Evolutionary conservation across 2,888 invertebrate species (phyloP).

Genomic region (Neoitamus cyanurus): DNA sequence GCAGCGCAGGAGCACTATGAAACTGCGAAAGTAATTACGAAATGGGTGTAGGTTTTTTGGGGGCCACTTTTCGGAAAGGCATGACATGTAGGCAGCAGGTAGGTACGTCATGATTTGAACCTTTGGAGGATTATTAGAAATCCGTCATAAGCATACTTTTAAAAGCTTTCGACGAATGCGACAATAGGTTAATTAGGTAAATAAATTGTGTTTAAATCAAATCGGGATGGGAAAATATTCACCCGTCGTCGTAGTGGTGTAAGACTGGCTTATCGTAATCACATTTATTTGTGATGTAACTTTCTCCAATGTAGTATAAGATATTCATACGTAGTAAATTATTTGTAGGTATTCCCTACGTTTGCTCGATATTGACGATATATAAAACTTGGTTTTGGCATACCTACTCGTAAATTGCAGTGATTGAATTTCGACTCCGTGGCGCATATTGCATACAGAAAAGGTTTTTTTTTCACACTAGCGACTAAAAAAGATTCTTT

Average conservation of each 20-base stretch:
- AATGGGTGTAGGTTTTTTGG: background rate
- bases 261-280: background rate
- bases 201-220: background rate
- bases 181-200: background rate
- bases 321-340: background rate
- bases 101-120: background rate
- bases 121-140: background rate
- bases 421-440: no score
- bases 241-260: background rate
- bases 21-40: conserved; percentile 16
- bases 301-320: background rate
- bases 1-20: conserved; percentile 10
- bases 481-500: no score
- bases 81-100: background rate
- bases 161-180: background rate
- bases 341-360: background rate
- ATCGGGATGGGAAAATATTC: background rate
- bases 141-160: background rate
- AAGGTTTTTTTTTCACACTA: no score
- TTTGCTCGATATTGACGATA: background rate
- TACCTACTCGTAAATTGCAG: no score
- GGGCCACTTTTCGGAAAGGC: background rate
- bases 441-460: no score
- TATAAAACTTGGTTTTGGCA: no score
- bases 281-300: background rate